Conservation (phyloP, 2,797 vertebrate species). For the Anguilla megastoma region DNA sequence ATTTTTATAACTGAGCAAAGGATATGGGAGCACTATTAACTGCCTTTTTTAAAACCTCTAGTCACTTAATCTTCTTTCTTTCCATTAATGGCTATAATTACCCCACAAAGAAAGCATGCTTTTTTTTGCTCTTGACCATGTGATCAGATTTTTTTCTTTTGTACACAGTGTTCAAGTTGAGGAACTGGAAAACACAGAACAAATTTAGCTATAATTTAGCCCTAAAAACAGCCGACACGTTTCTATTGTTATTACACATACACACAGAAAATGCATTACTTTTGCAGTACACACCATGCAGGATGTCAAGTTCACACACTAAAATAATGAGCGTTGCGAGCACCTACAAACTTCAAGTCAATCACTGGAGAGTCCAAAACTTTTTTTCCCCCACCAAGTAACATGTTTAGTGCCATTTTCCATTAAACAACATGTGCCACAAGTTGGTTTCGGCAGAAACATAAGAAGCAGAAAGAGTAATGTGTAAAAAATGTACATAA, state of each 20-base stretch:
- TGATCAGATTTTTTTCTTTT: conserved; percentile 5
- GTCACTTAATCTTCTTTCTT: conserved; percentile 7
- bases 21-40: conserved; percentile 17
- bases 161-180: background rate
- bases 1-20: background rate
- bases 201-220: background rate
- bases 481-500: background rate
- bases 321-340: background rate
- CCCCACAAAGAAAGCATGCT: background rate
- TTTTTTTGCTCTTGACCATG: conserved; percentile 11
- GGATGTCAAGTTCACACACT: background rate
- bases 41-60: background rate
- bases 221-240: background rate
- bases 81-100: conserved; percentile 11
- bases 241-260: background rate
- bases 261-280: background rate
- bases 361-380: background rate
- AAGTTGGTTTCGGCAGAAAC: background rate
- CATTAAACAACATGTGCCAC: background rate
- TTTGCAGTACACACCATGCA: background rate
- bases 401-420: background rate
- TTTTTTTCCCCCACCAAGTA: background rate
- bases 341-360: background rate
- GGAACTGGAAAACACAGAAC: background rate
- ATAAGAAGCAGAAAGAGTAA: background rate